Conservation (phyloP, 2,797 vertebrate genomes). For the Neosalanx taihuensis region DNA sequence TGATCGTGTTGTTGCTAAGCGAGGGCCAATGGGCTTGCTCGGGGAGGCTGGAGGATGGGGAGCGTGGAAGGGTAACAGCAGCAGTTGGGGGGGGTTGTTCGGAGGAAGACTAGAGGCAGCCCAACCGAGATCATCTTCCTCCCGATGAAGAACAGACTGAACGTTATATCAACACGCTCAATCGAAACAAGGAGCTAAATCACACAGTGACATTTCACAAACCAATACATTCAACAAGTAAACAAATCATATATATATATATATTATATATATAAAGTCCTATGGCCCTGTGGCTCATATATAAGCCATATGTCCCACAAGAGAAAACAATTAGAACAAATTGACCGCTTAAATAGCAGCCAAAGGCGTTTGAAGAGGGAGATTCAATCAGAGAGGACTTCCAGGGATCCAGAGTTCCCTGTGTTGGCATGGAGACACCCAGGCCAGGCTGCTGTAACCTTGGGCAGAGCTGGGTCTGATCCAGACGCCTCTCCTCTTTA, state of each 20-base stretch:
- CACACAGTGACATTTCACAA: no score
- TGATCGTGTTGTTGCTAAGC: slow-evolving; percentile 76
- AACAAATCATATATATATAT: no score
- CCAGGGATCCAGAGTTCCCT: background rate
- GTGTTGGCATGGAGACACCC: background rate
- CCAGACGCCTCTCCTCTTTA: slow-evolving; percentile 4
- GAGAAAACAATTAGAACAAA: no score
- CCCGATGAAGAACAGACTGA: no score
- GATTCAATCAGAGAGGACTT: background rate
- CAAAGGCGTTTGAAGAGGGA: no score
- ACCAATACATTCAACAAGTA: no score
- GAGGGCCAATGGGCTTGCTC: slow-evolving; percentile 64
- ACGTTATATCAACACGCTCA: no score
- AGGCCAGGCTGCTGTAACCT: background rate
- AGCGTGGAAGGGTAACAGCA: slow-evolving; percentile 59
- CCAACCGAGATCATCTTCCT: slow-evolving; percentile 11
- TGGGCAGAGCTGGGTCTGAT: background rate
- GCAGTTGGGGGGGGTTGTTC: background rate
- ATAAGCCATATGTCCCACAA: no score
- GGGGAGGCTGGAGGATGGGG: slow-evolving; percentile 63
- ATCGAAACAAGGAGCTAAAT: no score
- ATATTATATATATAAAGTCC: no score
- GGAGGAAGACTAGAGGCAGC: slow-evolving; percentile 34
- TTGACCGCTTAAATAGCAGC: no score
- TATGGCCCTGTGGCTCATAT: no score